Percentiles rank a stretch among this genome's conserved stretches.
phyloP scores from a whole-genome alignment of 2,888 invertebrate species.

The Drosophila lutescens region DNA sequence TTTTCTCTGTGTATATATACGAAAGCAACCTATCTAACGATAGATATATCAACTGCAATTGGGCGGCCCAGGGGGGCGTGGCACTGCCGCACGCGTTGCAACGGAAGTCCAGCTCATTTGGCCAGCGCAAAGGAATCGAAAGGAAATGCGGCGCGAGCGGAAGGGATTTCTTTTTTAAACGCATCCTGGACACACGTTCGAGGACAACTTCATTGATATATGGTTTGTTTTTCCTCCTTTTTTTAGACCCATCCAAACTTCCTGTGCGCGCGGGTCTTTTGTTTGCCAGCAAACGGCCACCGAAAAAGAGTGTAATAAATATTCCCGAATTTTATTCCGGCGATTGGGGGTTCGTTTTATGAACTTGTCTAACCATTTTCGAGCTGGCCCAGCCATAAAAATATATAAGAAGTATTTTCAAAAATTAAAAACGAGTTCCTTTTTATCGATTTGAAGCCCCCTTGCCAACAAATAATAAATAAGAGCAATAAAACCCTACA shows the following conservation, averaged over 20 bases:
- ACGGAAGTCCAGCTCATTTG: slow-evolving; percentile 78
- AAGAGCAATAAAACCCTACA: slow-evolving; percentile 27
- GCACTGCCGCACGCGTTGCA: slow-evolving; percentile 72
- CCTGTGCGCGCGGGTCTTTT: slow-evolving; percentile 41
- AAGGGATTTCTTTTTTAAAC: slow-evolving; percentile 78
- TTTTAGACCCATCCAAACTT: slow-evolving; percentile 35
- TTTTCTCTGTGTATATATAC: too few relatives aligned
- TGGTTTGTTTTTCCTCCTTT: slow-evolving; percentile 41
- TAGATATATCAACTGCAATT: slow-evolving; percentile 69
- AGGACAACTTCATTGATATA: slow-evolving; percentile 64
- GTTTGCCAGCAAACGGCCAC: slow-evolving; percentile 36
- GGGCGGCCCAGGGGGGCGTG: slow-evolving; percentile 48
- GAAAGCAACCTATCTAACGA: slow-evolving; percentile 4
- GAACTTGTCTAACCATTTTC: slow-evolving; percentile 33
- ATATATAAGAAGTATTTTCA: slow-evolving; percentile 44
- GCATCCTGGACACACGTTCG: slow-evolving; percentile 75
- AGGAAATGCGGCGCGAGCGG: slow-evolving; percentile 51
- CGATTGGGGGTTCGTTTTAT: slow-evolving; percentile 30
- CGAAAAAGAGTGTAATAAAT: slow-evolving; percentile 48
- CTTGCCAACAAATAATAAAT: slow-evolving; percentile 37
- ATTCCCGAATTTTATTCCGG: slow-evolving; percentile 41
- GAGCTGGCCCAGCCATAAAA: slow-evolving; percentile 42
- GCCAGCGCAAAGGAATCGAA: slow-evolving; percentile 48
- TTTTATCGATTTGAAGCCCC: slow-evolving; percentile 1
- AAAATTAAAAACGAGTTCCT: slow-evolving; percentile 49